Conservation (phyloP, 35 echinoderm and acorn worm species). For the Hemicentrotus pulcherrimus region DNA sequence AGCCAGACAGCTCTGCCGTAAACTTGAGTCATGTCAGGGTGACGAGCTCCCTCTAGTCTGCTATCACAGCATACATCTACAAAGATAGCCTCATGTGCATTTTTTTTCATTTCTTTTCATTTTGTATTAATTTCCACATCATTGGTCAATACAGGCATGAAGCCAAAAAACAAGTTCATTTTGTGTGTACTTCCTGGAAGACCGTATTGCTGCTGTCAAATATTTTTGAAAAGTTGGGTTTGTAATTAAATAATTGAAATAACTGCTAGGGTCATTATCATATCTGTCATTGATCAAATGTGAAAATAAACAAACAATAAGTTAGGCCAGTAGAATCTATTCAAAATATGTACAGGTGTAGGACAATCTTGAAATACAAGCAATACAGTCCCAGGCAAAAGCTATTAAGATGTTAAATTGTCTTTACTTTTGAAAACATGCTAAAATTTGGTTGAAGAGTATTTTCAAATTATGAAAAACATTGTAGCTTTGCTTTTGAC, state of each 20-base stretch:
- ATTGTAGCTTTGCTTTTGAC: too few relatives aligned
- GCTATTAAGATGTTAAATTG: too few relatives aligned
- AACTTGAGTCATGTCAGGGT: neutral
- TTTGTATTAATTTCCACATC: neutral
- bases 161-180: neutral
- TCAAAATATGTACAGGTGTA: too few relatives aligned
- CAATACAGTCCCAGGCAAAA: too few relatives aligned
- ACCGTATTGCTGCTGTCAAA: neutral
- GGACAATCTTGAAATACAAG: too few relatives aligned
- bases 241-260: neutral
- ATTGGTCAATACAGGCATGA: neutral
- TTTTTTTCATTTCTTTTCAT: neutral
- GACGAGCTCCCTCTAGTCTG: neutral
- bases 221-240: neutral
- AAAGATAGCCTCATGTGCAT: neutral
- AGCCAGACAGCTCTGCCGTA: neutral
- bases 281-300: too few relatives aligned
- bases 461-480: too few relatives aligned
- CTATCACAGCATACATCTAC: neutral
- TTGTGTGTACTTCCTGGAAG: neutral
- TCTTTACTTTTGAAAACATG: too few relatives aligned
- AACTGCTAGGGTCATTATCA: too few relatives aligned
- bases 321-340: too few relatives aligned
- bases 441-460: too few relatives aligned
- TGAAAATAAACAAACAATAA: too few relatives aligned